phyloP scores from a whole-genome alignment of 1,140 invertebrate genomes.

The Linepithema humile region DNA sequence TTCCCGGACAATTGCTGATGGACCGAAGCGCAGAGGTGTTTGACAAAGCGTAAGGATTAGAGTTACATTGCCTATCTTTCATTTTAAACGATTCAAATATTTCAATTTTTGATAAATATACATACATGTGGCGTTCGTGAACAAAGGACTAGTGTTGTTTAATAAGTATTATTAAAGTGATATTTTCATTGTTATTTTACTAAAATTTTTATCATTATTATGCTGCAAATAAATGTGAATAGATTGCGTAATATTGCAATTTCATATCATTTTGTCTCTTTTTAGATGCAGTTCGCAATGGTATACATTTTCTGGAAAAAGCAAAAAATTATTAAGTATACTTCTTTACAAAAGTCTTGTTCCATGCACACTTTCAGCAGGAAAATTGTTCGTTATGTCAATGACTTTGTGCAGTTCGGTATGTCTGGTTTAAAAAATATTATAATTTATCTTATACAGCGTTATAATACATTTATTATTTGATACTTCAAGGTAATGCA shows the following conservation, averaged over 20 bases:
- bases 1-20: conserved; percentile 18
- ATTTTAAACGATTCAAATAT: no score
- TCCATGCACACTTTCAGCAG: conserved; percentile 1
- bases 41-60: neutral
- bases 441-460: no score
- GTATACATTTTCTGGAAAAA: conserved; percentile 13
- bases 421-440: no score
- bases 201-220: neutral
- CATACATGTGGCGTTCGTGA: neutral
- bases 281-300: neutral
- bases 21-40: conserved; percentile 2
- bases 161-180: neutral
- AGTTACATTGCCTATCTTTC: neutral
- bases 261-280: neutral
- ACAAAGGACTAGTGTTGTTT: neutral
- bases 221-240: neutral
- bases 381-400: neutral
- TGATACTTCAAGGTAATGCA: no score
- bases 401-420: conserved; percentile 16
- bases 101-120: neutral
- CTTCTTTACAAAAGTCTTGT: conserved; percentile 1
- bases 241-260: neutral
- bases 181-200: no score
- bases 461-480: no score
- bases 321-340: neutral